Conservation (phyloP, 2,888 invertebrate species). For the Orgyia antiqua region DNA sequence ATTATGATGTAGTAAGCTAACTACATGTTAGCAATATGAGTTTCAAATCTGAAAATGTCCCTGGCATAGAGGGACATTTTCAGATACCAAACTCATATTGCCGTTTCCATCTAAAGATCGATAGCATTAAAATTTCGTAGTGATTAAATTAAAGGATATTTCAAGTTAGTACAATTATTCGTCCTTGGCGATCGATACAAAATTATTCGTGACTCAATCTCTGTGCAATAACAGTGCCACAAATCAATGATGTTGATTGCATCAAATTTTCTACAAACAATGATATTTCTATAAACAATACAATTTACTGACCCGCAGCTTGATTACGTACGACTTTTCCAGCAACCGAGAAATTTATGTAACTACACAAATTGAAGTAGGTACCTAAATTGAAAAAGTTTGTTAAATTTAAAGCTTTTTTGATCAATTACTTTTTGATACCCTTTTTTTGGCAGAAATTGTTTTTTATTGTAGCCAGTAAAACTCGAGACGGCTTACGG, state of each 20-base stretch:
- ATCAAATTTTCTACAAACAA: slow-evolving; percentile 41
- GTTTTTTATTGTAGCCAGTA: slow-evolving; percentile 65
- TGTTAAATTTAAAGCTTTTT: slow-evolving; percentile 43
- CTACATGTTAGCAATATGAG: too few species aligned
- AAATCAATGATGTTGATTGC: slow-evolving; percentile 33
- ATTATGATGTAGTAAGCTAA: too few species aligned
- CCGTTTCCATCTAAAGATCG: too few species aligned
- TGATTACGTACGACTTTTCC: slow-evolving; percentile 36
- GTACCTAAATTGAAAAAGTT: slow-evolving; percentile 35
- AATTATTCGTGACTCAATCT: slow-evolving; percentile 58
- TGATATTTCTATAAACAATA: too few species aligned
- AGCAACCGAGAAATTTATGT: slow-evolving; percentile 31
- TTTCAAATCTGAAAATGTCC: too few species aligned
- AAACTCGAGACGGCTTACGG: slow-evolving; percentile 70
- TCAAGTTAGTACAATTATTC: slow-evolving; percentile 35
- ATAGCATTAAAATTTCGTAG: too few species aligned
- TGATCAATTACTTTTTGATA: slow-evolving; percentile 67
- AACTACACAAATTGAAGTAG: slow-evolving; percentile 31
- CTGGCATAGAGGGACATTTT: too few species aligned
- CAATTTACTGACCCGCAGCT: slow-evolving; percentile 18
- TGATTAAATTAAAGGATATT: too few species aligned
- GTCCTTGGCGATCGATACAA: slow-evolving; percentile 45
- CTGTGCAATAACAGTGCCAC: slow-evolving; percentile 19
- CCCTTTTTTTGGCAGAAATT: slow-evolving; percentile 54
- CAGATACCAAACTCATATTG: too few species aligned